Percentiles rank a stretch among this genome's conserved stretches.
phyloP scores from a whole-genome alignment of 2,113 vertebrate species.

The Genyomyrus donnyi region DNA sequence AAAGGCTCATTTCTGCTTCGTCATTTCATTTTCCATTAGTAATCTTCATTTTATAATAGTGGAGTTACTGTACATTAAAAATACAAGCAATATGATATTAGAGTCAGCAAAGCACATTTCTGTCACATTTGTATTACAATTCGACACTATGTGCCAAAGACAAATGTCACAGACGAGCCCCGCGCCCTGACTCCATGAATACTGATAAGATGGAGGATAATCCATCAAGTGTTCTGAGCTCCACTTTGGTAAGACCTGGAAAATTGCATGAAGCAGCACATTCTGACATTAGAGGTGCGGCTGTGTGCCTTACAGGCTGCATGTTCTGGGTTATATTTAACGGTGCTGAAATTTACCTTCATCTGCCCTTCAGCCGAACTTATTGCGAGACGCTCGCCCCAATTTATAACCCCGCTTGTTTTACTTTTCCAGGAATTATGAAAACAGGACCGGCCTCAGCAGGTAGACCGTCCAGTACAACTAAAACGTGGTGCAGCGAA shows the following conservation, averaged over 20 bases:
- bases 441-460: not conserved
- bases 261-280: slow-evolving; percentile 1
- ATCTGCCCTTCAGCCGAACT: not conserved
- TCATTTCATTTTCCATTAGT: not conserved
- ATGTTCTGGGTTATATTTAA: not conserved
- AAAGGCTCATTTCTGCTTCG: not conserved
- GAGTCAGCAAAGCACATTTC: not conserved
- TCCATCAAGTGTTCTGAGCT: not conserved
- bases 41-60: not conserved
- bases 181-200: not conserved
- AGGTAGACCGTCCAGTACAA: too few relatives aligned
- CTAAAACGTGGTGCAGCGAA: not conserved
- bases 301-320: not conserved
- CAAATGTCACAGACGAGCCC: not conserved
- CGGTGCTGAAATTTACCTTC: slow-evolving; percentile 1
- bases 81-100: not conserved
- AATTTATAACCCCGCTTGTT: not conserved
- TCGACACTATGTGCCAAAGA: not conserved
- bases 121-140: not conserved
- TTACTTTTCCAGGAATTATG: not conserved
- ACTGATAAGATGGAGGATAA: not conserved
- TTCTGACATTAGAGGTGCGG: not conserved
- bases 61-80: not conserved
- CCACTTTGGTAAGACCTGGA: not conserved
- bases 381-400: not conserved